Conservation (phyloP, 2,888 invertebrate species). For the Drosophila anomalata region DNA sequence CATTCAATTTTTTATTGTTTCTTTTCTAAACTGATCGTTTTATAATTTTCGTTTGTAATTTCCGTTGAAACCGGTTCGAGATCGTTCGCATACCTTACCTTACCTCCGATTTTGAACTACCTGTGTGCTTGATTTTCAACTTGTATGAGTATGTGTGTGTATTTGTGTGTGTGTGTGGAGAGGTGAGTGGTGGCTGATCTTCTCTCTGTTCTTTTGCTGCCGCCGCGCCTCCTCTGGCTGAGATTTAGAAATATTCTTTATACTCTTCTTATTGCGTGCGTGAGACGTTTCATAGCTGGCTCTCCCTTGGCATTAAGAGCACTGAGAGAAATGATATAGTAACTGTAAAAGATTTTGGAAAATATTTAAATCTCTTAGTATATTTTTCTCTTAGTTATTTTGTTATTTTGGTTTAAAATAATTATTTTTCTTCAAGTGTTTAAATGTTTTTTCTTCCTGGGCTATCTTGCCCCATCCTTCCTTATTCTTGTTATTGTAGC, state of each 20-base stretch:
- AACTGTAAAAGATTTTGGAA: too few relatives aligned
- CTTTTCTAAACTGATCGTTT: slow-evolving; percentile 80
- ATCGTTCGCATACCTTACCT: slow-evolving; percentile 78
- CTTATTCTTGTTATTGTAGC: slow-evolving; percentile 34
- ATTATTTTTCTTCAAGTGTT: neutral
- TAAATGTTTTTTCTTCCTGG: slow-evolving; percentile 46
- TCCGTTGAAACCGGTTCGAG: slow-evolving; percentile 84
- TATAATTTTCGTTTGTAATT: slow-evolving; percentile 83
- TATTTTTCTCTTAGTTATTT: too few relatives aligned
- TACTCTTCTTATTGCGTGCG: slow-evolving; percentile 68
- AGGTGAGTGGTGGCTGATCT: slow-evolving; percentile 13
- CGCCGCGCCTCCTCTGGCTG: slow-evolving; percentile 48
- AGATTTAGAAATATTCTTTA: slow-evolving; percentile 69
- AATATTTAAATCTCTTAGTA: neutral
- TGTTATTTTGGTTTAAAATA: too few relatives aligned
- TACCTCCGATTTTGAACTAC: slow-evolving; percentile 60
- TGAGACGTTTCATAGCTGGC: slow-evolving; percentile 13
- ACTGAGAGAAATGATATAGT: slow-evolving; percentile 3
- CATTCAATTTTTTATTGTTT: slow-evolving; percentile 36
- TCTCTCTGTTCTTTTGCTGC: slow-evolving; percentile 9
- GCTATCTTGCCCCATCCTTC: slow-evolving; percentile 29
- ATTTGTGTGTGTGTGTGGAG: slow-evolving; percentile 6
- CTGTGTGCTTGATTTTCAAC: slow-evolving; percentile 54
- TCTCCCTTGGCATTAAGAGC: slow-evolving; percentile 24
- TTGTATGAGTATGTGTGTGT: neutral